Base-by-base conservation (phyloP, 2,888 invertebrate genomes). In the Adela reaumurella region DNA sequence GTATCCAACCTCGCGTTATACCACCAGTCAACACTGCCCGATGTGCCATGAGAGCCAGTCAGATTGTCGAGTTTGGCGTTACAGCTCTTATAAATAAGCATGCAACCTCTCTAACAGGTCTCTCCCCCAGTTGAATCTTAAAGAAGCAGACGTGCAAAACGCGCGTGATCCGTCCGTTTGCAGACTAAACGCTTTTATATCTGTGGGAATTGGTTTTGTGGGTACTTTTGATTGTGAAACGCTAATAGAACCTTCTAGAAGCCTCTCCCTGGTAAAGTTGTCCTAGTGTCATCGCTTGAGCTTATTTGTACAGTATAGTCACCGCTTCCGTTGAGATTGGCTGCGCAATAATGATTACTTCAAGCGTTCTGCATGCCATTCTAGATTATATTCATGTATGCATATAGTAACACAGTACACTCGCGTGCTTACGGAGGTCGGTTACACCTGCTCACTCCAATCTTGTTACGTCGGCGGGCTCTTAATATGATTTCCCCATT, bases 291-390 rank as follows among this genome's bases (percentile, higher is more conserved):
- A 77, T 78, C 35, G 78, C 78, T 78, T 77, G 60, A 78, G 76
- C 76, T 77, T 78, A 73, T 76, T 76, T 78, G 77, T 78, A 78
- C 73, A 77, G 70, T 76, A 78, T 78, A 78, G 78, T 76, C 78
- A 77, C 77, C 42, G 77, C 78, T 79, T 79, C 70, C 72, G 74
- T 47, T 70, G 70, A 77, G 78, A 76, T 77, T 77, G 78, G 77
- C 78, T 77, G 77, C 77, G 74, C 78, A 77, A 79, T 78, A 76
- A 76, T 78, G 77, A 78, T 77, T 76, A 78, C 74, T 77, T 76
- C 78, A 78, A 77, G 76, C 77, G 76, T 78, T 78, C 78, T 78
- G 77, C 77, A 78, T 78, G 77, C 76, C 76, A 76, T 74, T 78
- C 14, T 78, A 78, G 78, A 78, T 74, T 47, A 69, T 77, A 76